Evolutionary conservation across 2,888 invertebrate genomes (phyloP).

Genomic region (Andrena fulva): DNA sequence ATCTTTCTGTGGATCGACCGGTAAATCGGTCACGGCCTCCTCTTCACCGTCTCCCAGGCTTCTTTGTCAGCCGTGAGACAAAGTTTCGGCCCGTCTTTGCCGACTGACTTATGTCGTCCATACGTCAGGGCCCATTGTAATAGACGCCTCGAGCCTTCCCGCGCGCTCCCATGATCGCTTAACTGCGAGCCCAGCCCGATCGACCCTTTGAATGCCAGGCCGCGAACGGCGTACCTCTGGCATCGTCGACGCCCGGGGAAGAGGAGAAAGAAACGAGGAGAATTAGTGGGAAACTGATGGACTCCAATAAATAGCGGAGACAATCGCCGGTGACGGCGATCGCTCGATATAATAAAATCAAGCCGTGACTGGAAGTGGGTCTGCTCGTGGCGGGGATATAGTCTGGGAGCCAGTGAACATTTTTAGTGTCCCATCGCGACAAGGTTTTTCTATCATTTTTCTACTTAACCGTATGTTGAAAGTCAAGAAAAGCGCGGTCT

Average conservation of each 20-base stretch:
- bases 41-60: constrained; percentile 47
- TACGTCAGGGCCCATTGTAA: constrained; percentile 76
- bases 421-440: no score
- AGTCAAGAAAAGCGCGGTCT: no score
- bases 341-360: constrained; percentile 34
- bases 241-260: constrained; percentile 23
- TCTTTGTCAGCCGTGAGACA: constrained; percentile 76
- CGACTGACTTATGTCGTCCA: constrained; percentile 78
- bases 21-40: constrained; percentile 67
- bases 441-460: no score
- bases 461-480: no score
- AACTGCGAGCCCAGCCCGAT: constrained; percentile 54
- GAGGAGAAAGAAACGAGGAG: constrained; percentile 11
- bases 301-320: constrained; percentile 55
- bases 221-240: constrained; percentile 24
- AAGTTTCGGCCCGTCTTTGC: constrained; percentile 73
- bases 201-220: constrained; percentile 56
- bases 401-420: no score
- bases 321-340: constrained; percentile 28
- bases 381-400: not conserved
- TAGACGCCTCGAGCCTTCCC: constrained; percentile 56
- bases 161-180: constrained; percentile 63
- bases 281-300: constrained; percentile 62
- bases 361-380: not conserved
- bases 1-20: constrained; percentile 66